These are phyloP conservation scores for Neotoma lepida DNA, from an alignment of 2,113 vertebrate species.

Conservation along the genomic window DNA sequence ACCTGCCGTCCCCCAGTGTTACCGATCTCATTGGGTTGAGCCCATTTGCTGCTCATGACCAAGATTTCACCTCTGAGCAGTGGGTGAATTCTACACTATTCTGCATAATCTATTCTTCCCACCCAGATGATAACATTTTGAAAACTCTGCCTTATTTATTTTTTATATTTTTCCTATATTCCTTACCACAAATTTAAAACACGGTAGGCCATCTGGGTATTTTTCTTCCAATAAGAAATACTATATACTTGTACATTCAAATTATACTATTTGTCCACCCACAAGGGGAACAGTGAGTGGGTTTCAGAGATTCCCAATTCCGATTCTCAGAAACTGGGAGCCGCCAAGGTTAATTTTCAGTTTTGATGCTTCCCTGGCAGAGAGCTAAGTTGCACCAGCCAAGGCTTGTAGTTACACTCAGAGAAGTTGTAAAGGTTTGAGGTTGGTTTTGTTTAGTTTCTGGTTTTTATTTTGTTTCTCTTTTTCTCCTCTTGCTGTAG, in stretches of 20 bases:
- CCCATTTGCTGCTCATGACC: neutral
- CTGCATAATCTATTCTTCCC: neutral
- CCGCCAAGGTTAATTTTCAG: constrained; percentile 39
- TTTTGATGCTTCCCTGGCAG: neutral
- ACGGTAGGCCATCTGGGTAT: neutral
- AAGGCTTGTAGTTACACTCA: neutral
- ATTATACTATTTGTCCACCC: neutral
- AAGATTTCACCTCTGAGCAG: neutral
- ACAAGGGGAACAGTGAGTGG: fast-evolving
- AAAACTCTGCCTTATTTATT: neutral
- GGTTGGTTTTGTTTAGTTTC: neutral
- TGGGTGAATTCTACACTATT: neutral
- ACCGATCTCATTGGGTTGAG: neutral
- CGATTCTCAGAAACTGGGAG: neutral
- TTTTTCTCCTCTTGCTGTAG: neutral
- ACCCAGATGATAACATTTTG: neutral
- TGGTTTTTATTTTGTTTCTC: neutral
- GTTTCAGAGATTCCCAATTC: neutral
- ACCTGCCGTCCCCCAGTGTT: neutral
- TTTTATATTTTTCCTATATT: neutral
- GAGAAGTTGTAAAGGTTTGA: neutral
- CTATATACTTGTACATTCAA: neutral
- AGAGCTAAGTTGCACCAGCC: neutral
- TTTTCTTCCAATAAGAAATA: neutral
- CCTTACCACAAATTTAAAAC: constrained; percentile 24